Percentiles rank a stretch among this genome's conserved stretches.
Evolutionary conservation across 2,113 vertebrate genomes (phyloP).

Genomic region (Melanerpes aurifrons): DNA sequence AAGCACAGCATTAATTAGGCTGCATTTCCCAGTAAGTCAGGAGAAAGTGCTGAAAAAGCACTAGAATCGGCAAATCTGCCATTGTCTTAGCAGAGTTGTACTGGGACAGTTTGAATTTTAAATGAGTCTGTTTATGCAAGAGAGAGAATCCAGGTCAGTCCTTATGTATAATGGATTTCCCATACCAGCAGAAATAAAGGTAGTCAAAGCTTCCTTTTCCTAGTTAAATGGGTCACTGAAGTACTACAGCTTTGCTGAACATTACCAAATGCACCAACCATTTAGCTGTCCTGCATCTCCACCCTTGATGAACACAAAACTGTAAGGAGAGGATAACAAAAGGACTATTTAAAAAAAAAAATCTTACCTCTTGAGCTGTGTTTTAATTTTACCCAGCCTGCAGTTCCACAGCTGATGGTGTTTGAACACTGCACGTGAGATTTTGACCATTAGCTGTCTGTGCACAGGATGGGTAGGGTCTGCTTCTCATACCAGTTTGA

Average conservation of each 20-base stretch:
- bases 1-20: constrained; percentile 1
- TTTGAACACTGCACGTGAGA: neutral
- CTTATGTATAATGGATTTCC: constrained; percentile 22
- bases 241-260: neutral
- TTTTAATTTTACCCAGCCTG: neutral
- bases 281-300: neutral
- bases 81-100: neutral
- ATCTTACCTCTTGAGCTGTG: neutral
- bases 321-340: neutral
- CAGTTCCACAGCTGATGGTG: neutral
- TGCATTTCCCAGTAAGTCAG: neutral
- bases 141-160: constrained; percentile 40
- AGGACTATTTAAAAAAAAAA: neutral
- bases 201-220: constrained; percentile 13
- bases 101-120: constrained; percentile 22
- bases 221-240: neutral
- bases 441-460: neutral
- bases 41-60: constrained; percentile 38
- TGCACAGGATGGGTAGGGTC: neutral
- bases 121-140: neutral
- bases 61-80: neutral
- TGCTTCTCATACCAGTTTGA: neutral
- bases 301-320: neutral
- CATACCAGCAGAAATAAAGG: neutral
- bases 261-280: neutral